Percentiles rank a stretch among this genome's conserved stretches.
Evolutionary conservation across 2,797 vertebrate species (phyloP).

Genomic region (Prionace glauca): DNA sequence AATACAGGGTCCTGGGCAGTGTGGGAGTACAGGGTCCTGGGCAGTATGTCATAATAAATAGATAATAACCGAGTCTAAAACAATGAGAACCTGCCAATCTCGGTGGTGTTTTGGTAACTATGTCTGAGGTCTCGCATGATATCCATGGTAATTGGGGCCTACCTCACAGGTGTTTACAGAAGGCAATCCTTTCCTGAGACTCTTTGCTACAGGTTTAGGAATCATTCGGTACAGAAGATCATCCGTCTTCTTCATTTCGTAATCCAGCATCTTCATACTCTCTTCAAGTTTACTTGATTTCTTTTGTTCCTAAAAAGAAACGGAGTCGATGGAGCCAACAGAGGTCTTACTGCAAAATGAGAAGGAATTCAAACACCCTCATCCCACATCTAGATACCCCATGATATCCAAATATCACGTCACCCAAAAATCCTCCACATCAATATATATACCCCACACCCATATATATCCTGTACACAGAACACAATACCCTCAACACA

Average conservation of each 20-base stretch:
- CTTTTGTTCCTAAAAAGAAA: constrained; percentile 57
- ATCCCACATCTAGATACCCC: no score
- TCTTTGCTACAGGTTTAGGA: constrained; percentile 65
- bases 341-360: neutral
- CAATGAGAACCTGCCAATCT: no score
- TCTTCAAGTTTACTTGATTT: constrained; percentile 66
- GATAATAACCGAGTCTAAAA: neutral
- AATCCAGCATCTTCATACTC: constrained; percentile 69
- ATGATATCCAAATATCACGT: neutral
- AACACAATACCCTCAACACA: no score
- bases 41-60: neutral
- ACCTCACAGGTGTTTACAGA: constrained; percentile 67
- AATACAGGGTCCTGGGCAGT: no score
- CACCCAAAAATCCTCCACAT: neutral
- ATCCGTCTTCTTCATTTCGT: constrained; percentile 70
- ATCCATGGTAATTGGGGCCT: neutral
- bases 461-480: no score
- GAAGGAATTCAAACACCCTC: neutral
- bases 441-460: no score
- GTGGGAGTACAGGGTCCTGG: no score
- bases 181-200: constrained; percentile 61
- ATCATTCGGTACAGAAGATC: constrained; percentile 69
- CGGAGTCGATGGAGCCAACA: neutral
- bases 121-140: no score
- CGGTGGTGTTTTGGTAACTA: no score